These are phyloP conservation scores for Sorex araneus DNA, from an alignment of 2,113 vertebrate genomes.

Conservation along the genomic window DNA sequence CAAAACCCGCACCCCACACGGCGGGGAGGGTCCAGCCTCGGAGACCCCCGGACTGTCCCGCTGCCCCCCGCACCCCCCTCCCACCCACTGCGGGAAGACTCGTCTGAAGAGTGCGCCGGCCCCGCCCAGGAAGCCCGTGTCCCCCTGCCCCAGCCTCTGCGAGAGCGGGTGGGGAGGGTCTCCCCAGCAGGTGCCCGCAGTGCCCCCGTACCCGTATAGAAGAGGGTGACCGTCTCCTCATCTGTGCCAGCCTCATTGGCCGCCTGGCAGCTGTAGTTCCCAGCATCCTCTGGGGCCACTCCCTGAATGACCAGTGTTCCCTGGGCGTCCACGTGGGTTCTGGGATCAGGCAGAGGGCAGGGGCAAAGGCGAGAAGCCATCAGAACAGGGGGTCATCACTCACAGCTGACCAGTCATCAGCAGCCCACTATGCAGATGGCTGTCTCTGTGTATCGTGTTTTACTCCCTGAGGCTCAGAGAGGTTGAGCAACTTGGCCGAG, in stretches of 20 bases:
- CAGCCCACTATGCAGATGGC: accelerated
- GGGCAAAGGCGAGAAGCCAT: neutral
- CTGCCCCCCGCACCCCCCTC: too few species aligned
- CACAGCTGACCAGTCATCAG: too few species aligned
- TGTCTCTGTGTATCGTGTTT: too few species aligned
- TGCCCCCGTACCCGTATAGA: conserved; percentile 81
- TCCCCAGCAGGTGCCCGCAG: accelerated
- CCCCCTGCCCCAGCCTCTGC: too few species aligned
- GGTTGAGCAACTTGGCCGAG: neutral
- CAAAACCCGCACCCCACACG: too few species aligned
- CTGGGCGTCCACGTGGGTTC: conserved; percentile 83
- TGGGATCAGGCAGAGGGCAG: conserved; percentile 76
- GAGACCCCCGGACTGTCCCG: neutral
- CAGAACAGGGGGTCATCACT: neutral
- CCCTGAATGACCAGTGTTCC: conserved; percentile 91
- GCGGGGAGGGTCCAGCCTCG: neutral
- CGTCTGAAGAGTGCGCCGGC: neutral
- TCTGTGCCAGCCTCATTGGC: conserved; percentile 91
- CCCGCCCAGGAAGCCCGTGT: too few species aligned
- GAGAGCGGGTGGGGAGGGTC: too few species aligned
- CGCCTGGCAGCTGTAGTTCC: conserved; percentile 95
- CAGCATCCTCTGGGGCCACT: conserved; percentile 93
- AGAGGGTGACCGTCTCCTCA: conserved; percentile 82
- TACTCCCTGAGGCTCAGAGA: neutral
- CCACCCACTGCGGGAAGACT: too few species aligned